Base-by-base conservation (phyloP, 1,140 invertebrate genomes). In the Trialeurodes vaporariorum region DNA sequence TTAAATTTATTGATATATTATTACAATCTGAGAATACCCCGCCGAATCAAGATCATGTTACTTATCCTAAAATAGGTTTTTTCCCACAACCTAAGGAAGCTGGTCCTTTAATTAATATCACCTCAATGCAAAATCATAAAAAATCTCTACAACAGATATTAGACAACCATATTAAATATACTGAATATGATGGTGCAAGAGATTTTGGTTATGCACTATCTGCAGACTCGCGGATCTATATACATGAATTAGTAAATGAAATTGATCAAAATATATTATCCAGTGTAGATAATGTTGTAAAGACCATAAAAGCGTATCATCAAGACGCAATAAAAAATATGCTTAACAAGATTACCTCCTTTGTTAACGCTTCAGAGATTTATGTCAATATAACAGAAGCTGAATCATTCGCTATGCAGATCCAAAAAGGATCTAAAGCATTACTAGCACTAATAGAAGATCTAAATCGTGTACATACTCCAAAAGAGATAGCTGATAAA, bases 141-240 rank as follows among this genome's bases (percentile, higher is more conserved):
- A 59, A 25, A 59, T 5, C 40, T 58, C 21, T 65, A 2, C 17
- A 65, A 11, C n/a, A 13, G 22, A 59, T 65, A 58, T 9, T 65
- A 9, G 2, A 25, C 12, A 13, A 59, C 1, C 5, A 65, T 24
- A 24, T 65, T 5, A 22, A 23, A 25, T 59, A 25, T n/a, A 9
- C 49, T 25, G 11, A 25, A 1, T 1, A 21, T 34, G 25, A 1
- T 24, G 27, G 60, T 12, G 64, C 25, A 22, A 49, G 25, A 25
- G 67, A 71, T 58, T 64, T 70, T 49, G 69, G 67, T 5, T 71
- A 70, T 67, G 60, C 66, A 17, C 25, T 71, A 2, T 66, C 66
- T 17, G 58, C 66, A 5, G 59, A 71, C 21, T 70, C 70, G 1
- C 25, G 68, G 34, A 63, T 17, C 23, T 9, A 59, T 27, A 25